Evolutionary conservation across 2,113 vertebrate species (phyloP).

Genomic region (Hippopotamus amphibius): DNA sequence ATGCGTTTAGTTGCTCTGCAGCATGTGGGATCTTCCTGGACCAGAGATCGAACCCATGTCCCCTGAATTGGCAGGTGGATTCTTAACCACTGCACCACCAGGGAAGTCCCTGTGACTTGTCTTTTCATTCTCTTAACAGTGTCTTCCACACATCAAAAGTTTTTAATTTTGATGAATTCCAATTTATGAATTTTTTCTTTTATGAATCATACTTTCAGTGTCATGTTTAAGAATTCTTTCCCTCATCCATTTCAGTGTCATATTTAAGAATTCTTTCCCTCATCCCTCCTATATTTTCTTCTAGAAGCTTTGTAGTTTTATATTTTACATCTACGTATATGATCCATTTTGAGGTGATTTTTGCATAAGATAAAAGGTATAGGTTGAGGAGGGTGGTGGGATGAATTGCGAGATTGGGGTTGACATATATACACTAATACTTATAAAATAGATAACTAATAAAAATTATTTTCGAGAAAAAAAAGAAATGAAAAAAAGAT

Average conservation of each 20-base stretch:
- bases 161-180: not conserved
- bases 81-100: too few species aligned
- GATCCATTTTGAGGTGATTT: not conserved
- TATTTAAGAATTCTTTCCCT: not conserved
- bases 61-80: too few species aligned
- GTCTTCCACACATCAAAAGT: not conserved
- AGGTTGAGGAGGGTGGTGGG: not conserved
- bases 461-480: too few species aligned
- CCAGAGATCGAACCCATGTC: too few species aligned
- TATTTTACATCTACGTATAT: not conserved
- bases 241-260: not conserved
- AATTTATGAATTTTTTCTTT: not conserved
- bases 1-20: too few species aligned
- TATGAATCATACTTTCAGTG: not conserved
- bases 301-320: constrained; percentile 18
- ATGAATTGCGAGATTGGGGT: too few species aligned
- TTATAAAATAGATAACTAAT: too few species aligned
- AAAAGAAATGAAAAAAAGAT: not conserved
- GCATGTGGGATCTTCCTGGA: too few species aligned
- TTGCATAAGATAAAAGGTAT: not conserved
- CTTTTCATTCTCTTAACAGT: not conserved
- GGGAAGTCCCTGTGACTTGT: not conserved
- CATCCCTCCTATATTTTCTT: not conserved
- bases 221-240: not conserved
- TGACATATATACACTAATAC: too few species aligned